Conservation (phyloP, 2,113 vertebrate genomes). For the Carassius carassius region DNA sequence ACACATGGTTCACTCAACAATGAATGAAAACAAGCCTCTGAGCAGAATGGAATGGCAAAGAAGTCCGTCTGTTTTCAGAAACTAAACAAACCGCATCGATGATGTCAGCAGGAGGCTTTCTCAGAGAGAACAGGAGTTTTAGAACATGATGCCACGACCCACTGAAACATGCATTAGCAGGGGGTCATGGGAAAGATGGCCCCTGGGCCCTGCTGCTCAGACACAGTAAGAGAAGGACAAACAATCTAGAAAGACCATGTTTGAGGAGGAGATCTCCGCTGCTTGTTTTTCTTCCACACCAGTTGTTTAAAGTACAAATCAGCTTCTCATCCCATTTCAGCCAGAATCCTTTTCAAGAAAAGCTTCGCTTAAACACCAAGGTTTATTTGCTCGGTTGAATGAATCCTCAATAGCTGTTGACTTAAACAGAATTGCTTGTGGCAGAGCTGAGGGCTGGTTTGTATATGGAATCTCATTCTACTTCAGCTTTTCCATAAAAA, state of each 20-base stretch:
- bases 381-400: neutral
- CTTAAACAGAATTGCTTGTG: neutral
- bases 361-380: conserved; percentile 12
- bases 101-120: conserved; percentile 38
- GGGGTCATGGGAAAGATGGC: conserved; percentile 71
- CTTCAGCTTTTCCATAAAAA: neutral
- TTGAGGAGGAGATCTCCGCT: conserved; percentile 26
- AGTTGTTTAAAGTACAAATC: conserved; percentile 64
- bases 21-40: conserved; percentile 42
- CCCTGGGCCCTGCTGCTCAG: conserved; percentile 53
- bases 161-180: conserved; percentile 22
- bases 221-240: conserved; percentile 61
- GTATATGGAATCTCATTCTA: neutral
- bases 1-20: neutral
- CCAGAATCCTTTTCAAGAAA: neutral
- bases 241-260: conserved; percentile 61
- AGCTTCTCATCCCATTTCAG: conserved; percentile 54
- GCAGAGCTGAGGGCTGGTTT: neutral
- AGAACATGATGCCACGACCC: conserved; percentile 19
- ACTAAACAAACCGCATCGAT: conserved; percentile 18
- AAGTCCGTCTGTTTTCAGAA: conserved; percentile 42
- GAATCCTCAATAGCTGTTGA: conserved; percentile 1
- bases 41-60: conserved; percentile 32
- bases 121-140: conserved; percentile 14
- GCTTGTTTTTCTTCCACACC: conserved; percentile 64